Evolutionary conservation across 2,797 vertebrate species (phyloP).

Genomic region (Avahi laniger): DNA sequence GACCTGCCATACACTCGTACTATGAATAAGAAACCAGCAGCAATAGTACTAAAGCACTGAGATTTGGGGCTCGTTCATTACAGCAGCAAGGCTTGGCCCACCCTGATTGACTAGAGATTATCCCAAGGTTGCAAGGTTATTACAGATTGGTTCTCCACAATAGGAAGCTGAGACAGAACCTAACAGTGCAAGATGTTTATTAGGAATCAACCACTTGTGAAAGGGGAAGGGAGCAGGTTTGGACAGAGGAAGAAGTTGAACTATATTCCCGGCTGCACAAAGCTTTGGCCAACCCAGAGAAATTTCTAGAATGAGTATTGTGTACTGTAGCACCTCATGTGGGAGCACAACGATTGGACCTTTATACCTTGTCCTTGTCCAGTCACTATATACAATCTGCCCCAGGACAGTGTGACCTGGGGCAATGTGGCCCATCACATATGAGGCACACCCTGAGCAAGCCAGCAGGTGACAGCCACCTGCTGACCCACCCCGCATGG

Average conservation of each 20-base stretch:
- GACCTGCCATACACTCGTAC: background rate
- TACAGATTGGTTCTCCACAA: background rate
- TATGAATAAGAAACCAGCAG: background rate
- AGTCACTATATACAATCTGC: background rate
- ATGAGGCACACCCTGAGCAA: background rate
- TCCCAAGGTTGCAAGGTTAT: background rate
- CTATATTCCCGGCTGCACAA: background rate
- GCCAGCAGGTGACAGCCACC: background rate
- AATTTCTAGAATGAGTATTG: background rate
- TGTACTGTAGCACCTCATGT: no score
- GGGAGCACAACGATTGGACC: background rate
- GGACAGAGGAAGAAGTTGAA: background rate
- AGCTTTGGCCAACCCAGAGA: background rate
- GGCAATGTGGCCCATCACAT: background rate
- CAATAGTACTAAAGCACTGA: background rate
- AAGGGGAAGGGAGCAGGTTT: background rate
- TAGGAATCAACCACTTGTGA: background rate
- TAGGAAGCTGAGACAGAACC: background rate
- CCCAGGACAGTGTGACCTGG: background rate
- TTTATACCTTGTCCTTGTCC: background rate
- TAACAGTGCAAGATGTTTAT: background rate
- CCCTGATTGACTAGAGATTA: background rate
- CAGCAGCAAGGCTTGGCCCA: background rate
- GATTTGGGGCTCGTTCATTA: background rate
- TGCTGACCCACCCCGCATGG: fast-evolving